Evolutionary conservation across 1,140 invertebrate genomes (phyloP), one percentile per base, ranked within the genome.

Genomic region (Amyelois transitella): DNA sequence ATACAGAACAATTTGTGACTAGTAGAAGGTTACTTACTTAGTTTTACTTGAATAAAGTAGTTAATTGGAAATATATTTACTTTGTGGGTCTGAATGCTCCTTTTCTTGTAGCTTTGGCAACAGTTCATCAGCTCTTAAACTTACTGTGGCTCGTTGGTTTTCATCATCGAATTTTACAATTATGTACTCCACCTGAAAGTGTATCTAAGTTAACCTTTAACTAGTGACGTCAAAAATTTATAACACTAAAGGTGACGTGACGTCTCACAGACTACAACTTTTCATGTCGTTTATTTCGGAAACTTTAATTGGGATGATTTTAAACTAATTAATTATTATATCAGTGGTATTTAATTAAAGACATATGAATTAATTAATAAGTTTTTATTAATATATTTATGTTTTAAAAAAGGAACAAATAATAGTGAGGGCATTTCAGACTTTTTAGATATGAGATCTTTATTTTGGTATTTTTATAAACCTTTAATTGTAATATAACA

Each of bases 151-250:
- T 62, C 91, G 93, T 84, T 96, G 93, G 28, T 95, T 92, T 55
- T 94, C 91, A 88, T 99, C 93, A 89, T 99, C 94, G 89, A 99
- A 98, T 83, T 97, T 97, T 0, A 99, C 94, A 24, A 99, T 91
- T 72, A 98, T 96, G 74, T 99, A 99, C 89, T 99, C 98, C 17
- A 97, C 94, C 92, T 93, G 65, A 56, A 86, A 83, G 51, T 32
- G 38, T 24, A 48, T 53, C 52, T 43, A 17, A 57, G 25, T 43
- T n/a, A n/a, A n/a, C n/a, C n/a, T n/a, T n/a, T n/a, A n/a, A n/a
- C n/a, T n/a, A n/a, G n/a, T n/a, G n/a, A n/a, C n/a, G n/a, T n/a
- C n/a, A n/a, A n/a, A n/a, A n/a, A n/a, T n/a, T n/a, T n/a, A n/a
- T n/a, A n/a, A n/a, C n/a, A n/a, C n/a, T n/a, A n/a, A n/a, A n/a